A percentile compares a stretch with the other conserved stretches of the same genome.
phyloP scores from a whole-genome alignment of 1,140 invertebrate species.

The Episyrphus balteatus region DNA sequence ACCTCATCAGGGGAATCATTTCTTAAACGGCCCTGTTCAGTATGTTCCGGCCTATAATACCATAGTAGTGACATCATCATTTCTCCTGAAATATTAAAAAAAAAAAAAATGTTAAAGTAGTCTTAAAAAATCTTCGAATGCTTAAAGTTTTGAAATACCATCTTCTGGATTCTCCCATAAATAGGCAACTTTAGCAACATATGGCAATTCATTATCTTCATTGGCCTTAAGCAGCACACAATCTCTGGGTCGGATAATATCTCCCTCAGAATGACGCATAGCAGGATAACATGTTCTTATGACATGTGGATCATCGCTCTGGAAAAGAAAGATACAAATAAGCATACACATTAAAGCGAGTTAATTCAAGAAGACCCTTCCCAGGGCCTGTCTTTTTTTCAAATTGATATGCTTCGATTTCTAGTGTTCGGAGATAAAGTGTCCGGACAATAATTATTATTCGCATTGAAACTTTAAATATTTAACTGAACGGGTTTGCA shows the following conservation, averaged over 20 bases:
- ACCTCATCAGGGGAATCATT: constrained; percentile 80
- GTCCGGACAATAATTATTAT: too few relatives aligned
- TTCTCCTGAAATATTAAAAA: constrained; percentile 53
- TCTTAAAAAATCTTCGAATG: neutral
- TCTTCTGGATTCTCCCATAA: constrained; percentile 91
- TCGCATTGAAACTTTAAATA: too few relatives aligned
- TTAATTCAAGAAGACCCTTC: too few relatives aligned
- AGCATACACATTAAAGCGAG: too few relatives aligned
- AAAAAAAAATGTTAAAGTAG: neutral
- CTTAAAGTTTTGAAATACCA: constrained; percentile 43
- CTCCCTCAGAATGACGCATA: constrained; percentile 75
- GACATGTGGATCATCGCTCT: constrained; percentile 72
- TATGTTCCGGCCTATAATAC: constrained; percentile 97
- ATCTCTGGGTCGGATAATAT: constrained; percentile 74
- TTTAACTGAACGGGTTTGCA: too few relatives aligned
- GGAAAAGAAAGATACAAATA: constrained; percentile 21
- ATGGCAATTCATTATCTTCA: constrained; percentile 75
- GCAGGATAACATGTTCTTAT: constrained; percentile 73
- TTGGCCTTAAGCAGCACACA: constrained; percentile 82
- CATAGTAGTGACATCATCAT: constrained; percentile 95
- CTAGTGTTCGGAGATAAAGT: too few relatives aligned
- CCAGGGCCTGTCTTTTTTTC: too few relatives aligned
- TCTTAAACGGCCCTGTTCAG: constrained; percentile 69
- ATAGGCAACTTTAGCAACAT: constrained; percentile 84
- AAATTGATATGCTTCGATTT: too few relatives aligned